Conservation (phyloP, 2,113 vertebrate genomes). For the Noctilio leporinus region DNA sequence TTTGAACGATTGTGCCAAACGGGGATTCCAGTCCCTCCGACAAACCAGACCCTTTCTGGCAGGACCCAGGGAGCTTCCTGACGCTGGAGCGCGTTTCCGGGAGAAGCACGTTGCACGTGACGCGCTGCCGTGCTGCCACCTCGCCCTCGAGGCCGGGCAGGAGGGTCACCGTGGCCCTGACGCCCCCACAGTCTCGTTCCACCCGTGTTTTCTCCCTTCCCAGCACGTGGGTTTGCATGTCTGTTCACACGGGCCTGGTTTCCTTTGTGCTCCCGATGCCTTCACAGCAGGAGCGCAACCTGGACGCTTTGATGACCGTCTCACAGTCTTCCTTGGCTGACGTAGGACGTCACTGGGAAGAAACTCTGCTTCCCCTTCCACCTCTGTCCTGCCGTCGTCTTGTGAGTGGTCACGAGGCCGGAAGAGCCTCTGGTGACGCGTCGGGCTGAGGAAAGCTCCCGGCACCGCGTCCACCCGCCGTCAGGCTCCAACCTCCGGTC, state of each 20-base stretch:
- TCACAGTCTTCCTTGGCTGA: neutral
- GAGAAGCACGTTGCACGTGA: fast-evolving
- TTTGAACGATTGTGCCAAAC: neutral
- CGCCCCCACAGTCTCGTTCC: fast-evolving
- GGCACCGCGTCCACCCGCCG: fast-evolving
- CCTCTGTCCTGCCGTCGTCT: neutral
- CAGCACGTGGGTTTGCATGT: fast-evolving
- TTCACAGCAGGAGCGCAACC: too few species aligned
- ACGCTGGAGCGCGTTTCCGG: too few species aligned
- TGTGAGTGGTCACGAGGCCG: neutral
- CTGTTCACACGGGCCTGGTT: too few species aligned
- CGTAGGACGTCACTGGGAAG: too few species aligned
- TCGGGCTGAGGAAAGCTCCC: fast-evolving
- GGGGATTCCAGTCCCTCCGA: neutral
- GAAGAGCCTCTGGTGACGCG: fast-evolving
- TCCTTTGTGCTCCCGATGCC: neutral
- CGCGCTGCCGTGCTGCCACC: fast-evolving
- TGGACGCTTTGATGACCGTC: fast-evolving
- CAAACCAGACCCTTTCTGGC: neutral
- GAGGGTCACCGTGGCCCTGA: too few species aligned
- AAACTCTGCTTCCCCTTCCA: fast-evolving
- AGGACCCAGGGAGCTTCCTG: neutral
- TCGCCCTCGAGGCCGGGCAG: too few species aligned
- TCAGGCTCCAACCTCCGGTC: too few species aligned
- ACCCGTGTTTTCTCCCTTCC: fast-evolving